Percentiles rank a stretch among this genome's conserved stretches.
These are phyloP conservation scores for Rhyacichthys aspro DNA, from an alignment of 2,797 vertebrate species.

Conservation along the genomic window DNA sequence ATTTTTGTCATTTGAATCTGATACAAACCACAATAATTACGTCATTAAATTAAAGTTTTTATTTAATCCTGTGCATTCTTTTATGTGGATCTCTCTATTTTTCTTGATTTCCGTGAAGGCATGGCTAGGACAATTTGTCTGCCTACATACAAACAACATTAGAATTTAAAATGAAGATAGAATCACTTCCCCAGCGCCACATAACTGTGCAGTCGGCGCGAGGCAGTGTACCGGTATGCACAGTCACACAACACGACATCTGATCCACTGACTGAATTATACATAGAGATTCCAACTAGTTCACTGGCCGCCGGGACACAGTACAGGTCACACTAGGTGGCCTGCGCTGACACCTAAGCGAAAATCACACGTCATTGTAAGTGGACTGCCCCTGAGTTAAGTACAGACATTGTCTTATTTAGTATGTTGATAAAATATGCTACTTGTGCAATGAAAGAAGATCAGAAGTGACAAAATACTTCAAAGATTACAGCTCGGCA, in stretches of 20 bases:
- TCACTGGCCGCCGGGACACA: slow-evolving; percentile 50
- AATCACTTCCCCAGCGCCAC: slow-evolving; percentile 19
- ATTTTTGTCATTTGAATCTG: too few species aligned
- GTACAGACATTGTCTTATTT: slow-evolving; percentile 6
- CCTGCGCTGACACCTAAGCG: background rate
- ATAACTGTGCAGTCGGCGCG: background rate
- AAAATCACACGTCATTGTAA: slow-evolving; percentile 8
- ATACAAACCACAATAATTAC: too few species aligned
- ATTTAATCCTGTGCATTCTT: too few species aligned
- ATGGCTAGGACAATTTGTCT: too few species aligned
- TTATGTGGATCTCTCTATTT: too few species aligned
- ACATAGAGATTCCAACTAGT: slow-evolving; percentile 85
- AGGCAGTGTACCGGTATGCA: slow-evolving; percentile 58
- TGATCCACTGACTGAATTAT: slow-evolving; percentile 89
- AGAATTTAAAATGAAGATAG: background rate
- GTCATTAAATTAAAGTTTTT: too few species aligned
- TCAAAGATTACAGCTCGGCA: too few species aligned
- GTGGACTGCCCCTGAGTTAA: slow-evolving; percentile 34
- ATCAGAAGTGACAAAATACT: too few species aligned
- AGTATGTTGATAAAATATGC: background rate
- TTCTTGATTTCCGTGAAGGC: too few species aligned
- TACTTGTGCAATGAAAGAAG: too few species aligned
- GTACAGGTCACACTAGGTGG: slow-evolving; percentile 21
- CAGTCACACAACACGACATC: slow-evolving; percentile 62
- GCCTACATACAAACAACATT: background rate